Evolutionary conservation across 2,888 invertebrate species (phyloP), one percentile per base, ranked within the genome.

Genomic region (Entomobrya proxima): DNA sequence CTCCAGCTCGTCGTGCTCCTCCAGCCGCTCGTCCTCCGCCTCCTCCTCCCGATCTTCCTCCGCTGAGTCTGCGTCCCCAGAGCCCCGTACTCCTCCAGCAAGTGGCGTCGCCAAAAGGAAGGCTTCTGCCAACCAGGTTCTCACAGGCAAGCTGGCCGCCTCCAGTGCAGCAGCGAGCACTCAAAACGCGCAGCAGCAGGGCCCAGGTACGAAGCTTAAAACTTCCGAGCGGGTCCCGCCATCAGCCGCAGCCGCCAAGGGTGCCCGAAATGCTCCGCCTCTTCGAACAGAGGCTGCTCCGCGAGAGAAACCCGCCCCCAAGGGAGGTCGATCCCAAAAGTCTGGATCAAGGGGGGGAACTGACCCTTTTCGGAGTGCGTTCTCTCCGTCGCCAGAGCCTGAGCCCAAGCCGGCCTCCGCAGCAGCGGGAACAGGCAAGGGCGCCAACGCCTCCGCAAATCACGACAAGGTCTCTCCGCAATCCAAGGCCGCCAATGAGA

Each of bases 131-230:
- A 88, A 81, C 86, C 81, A 79, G 78, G 75, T 72, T 69, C 52
- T 72, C 72, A 69, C 85, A 32, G 44, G 44, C 76, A 74, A 78
- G n/a, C 21, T 74, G 30, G 30, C 86, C 55, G 18, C 81, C 18
- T n/a, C n/a, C n/a, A n/a, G n/a, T n/a, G n/a, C n/a, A n/a, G 30
- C 75, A 40, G 37, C 78, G 74, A 67, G 37, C 61, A 50, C 86
- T 72, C 76, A 83, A 72, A 76, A 79, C 78, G 78, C 86, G 94
- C n/a, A n/a, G n/a, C n/a, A n/a, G n/a, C n/a, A n/a, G n/a, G 94
- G 94, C 94, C 94, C 95, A 92, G 95, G 95, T 93, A 95, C 95
- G 95, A 95, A 95, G 95, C 95, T 95, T 94, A 95, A 95, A 95
- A 95, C 95, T 95, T 95, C 95, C 95, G 95, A 95, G 94, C 94